Percentiles rank a stretch among this genome's conserved stretches.
These are phyloP conservation scores for Cisticola juncidis DNA, from an alignment of 2,113 vertebrate genomes.

Conservation along the genomic window DNA sequence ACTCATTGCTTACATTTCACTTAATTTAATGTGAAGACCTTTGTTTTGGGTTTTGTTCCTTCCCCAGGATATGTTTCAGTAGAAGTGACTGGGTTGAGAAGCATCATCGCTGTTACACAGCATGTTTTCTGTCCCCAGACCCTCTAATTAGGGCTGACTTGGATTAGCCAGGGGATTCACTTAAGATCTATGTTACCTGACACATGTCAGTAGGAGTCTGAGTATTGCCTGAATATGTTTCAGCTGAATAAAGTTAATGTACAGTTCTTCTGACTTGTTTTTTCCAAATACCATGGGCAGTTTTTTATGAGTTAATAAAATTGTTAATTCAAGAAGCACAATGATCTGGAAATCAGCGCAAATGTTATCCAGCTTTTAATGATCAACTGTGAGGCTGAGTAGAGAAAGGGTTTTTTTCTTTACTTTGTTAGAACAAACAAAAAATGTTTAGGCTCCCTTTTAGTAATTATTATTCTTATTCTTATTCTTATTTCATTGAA, in stretches of 20 bases:
- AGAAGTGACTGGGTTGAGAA: neutral
- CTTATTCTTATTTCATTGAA: neutral
- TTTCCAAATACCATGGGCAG: neutral
- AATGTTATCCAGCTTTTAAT: neutral
- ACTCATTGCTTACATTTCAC: neutral
- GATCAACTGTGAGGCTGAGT: neutral
- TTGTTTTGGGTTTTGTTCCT: neutral
- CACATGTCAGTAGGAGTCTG: constrained; percentile 42
- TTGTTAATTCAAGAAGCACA: neutral
- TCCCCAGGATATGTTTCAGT: neutral
- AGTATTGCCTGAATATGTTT: neutral
- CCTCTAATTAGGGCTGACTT: constrained; percentile 1
- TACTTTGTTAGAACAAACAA: neutral
- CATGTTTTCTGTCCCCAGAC: neutral
- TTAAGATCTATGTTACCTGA: constrained; percentile 28
- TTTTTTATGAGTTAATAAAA: neutral
- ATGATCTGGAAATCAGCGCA: neutral
- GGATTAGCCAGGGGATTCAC: constrained; percentile 27
- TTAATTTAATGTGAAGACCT: constrained; percentile 29
- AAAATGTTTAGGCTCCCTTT: neutral
- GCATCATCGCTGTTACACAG: fast-evolving
- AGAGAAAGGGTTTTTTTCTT: neutral
- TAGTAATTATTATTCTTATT: neutral
- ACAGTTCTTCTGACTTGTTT: neutral
- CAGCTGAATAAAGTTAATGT: neutral